Percentiles rank a stretch among this genome's conserved stretches.
phyloP scores from a whole-genome alignment of 2,113 vertebrate genomes.

The Osmerus mordax region DNA sequence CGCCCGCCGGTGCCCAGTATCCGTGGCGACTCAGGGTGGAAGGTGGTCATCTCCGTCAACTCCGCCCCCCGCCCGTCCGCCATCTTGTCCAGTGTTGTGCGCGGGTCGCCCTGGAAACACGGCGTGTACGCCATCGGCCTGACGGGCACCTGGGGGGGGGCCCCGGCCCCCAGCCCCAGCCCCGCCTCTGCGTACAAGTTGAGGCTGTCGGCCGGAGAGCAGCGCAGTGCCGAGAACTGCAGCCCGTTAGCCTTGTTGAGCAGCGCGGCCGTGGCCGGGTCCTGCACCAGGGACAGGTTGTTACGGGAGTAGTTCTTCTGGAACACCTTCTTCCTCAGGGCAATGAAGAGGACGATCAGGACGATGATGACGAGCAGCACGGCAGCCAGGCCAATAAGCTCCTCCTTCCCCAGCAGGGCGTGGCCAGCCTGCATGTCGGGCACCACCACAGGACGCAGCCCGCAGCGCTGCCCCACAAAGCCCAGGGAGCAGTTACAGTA shows the following conservation, averaged over 20 bases:
- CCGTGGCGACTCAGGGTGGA: slow-evolving; percentile 90
- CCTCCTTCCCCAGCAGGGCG: slow-evolving; percentile 90
- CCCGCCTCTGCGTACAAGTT: slow-evolving; percentile 86
- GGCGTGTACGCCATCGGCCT: slow-evolving; percentile 96
- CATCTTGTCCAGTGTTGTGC: slow-evolving; percentile 86
- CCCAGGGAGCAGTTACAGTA: slow-evolving; percentile 93
- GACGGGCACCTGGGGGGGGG: slow-evolving; percentile 90
- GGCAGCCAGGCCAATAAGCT: slow-evolving; percentile 89
- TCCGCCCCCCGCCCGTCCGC: slow-evolving; percentile 80
- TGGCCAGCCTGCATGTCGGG: slow-evolving; percentile 96
- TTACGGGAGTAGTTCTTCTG: slow-evolving; percentile 92
- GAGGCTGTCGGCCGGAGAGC: slow-evolving; percentile 79
- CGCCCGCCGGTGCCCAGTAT: slow-evolving; percentile 79
- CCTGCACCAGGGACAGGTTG: slow-evolving; percentile 91
- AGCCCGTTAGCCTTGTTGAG: slow-evolving; percentile 92
- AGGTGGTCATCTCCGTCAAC: slow-evolving; percentile 95
- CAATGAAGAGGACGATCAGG: slow-evolving; percentile 85
- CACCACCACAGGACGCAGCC: slow-evolving; percentile 87
- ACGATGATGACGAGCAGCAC: slow-evolving; percentile 89
- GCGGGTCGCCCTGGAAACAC: slow-evolving; percentile 88
- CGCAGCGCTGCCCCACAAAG: slow-evolving; percentile 87
- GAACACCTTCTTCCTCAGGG: slow-evolving; percentile 96
- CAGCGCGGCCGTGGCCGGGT: slow-evolving; percentile 89
- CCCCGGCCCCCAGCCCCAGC: slow-evolving; percentile 41
- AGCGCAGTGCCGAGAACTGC: slow-evolving; percentile 84